These are phyloP conservation scores for Rhamnusium bicolor DNA, from an alignment of 2,888 invertebrate species.

Conservation along the genomic window DNA sequence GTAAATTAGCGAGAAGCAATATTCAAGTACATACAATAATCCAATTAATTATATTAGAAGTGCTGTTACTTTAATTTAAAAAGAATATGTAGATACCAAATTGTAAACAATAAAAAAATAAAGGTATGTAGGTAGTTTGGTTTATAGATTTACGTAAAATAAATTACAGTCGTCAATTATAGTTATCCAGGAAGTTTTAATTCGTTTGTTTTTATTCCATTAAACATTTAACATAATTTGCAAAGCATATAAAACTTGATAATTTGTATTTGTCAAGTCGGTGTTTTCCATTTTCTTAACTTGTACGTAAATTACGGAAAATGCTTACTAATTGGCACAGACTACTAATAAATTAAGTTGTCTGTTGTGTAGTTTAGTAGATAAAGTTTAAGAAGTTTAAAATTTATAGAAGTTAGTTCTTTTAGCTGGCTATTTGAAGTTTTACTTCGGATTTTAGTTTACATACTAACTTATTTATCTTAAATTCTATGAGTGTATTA, in stretches of 20 bases:
- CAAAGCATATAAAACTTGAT: slow-evolving; percentile 6
- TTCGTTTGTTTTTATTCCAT: too few species aligned
- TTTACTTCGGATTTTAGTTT: not conserved
- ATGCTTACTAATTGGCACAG: not conserved
- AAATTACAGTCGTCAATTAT: too few species aligned
- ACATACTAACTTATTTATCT: not conserved
- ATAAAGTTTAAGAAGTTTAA: slow-evolving; percentile 5
- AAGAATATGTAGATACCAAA: too few species aligned
- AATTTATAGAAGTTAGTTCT: not conserved
- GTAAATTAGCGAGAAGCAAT: too few species aligned
- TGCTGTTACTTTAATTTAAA: too few species aligned
- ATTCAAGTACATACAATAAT: too few species aligned
- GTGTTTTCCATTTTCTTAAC: not conserved
- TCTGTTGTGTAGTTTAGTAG: slow-evolving; percentile 1
- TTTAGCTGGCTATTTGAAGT: not conserved
- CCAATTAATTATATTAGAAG: too few species aligned
- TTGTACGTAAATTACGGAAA: not conserved
- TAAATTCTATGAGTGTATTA: not conserved
- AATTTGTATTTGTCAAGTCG: slow-evolving; percentile 6
- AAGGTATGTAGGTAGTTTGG: too few species aligned
- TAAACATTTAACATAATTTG: not conserved
- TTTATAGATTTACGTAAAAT: too few species aligned
- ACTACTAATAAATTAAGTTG: slow-evolving; percentile 9
- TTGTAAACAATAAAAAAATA: too few species aligned
- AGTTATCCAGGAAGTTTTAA: too few species aligned